A percentile compares a stretch with the other conserved stretches of the same genome.
Conservation (phyloP, 1,140 invertebrate species). For the Meteorus sp. region DNA sequence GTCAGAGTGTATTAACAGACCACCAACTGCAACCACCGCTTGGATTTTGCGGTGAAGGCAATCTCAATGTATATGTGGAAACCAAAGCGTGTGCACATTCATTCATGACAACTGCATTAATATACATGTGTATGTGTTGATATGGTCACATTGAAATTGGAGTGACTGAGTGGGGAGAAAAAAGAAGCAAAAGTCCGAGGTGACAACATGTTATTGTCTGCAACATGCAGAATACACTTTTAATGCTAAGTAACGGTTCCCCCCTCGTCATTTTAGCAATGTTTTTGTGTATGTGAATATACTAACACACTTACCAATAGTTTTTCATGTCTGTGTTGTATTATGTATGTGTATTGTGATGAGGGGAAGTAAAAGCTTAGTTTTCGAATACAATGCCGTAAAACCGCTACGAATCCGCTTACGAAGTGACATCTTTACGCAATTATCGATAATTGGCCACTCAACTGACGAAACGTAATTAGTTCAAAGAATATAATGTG, state of each 20-base stretch:
- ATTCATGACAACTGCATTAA: conserved; percentile 14
- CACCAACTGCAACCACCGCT: conserved; percentile 13
- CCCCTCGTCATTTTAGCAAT: too few species aligned
- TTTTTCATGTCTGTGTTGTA: conserved; percentile 12
- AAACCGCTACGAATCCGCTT: conserved; percentile 56
- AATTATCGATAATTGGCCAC: conserved; percentile 58
- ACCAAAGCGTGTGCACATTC: background rate
- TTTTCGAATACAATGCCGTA: conserved; percentile 43
- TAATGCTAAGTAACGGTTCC: conserved; percentile 47
- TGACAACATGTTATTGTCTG: background rate
- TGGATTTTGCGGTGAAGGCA: conserved; percentile 18
- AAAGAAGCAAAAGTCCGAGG: background rate
- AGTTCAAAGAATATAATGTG: conserved; percentile 47
- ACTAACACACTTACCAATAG: conserved; percentile 17
- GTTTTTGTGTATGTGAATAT: background rate
- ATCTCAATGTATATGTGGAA: conserved; percentile 7
- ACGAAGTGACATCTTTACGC: conserved; percentile 59
- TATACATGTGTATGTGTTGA: background rate
- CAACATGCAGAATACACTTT: conserved; percentile 24
- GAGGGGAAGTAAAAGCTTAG: conserved; percentile 40
- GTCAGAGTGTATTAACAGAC: conserved; percentile 19
- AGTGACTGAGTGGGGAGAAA: background rate
- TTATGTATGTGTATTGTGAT: background rate
- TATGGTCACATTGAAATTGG: background rate
- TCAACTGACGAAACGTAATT: conserved; percentile 50